Evolutionary conservation across 2,888 invertebrate species (phyloP), one percentile per base, ranked within the genome.

Genomic region (Nycteola revayana): DNA sequence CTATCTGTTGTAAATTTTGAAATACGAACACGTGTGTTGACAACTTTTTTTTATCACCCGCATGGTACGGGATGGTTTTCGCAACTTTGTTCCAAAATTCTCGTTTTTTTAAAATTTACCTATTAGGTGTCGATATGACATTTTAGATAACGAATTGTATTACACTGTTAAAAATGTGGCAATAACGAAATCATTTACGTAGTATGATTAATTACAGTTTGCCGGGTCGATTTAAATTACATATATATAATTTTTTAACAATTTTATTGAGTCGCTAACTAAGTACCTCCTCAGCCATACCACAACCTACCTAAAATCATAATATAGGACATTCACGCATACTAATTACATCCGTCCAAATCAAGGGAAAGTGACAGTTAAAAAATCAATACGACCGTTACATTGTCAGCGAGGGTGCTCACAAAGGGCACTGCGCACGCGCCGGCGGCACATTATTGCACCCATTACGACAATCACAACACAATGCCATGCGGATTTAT

Each of bases 341-440:
- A 53, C 17, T 37, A 46, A 36, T 23, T 30, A 33, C 27, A 41
- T 23, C 27, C 10, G 44, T 5, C 14, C 14, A 35, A 28, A 36
- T 29, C 38, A 49, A 53, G 68, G 61, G 63, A 66, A 62, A 73
- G 60, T 77, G 84, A 73, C 87, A 80, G 88, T 88, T 86, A 82
- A 79, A 87, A 88, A 87, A 88, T 88, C 88, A 81, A 88, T 88
- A 87, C 66, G 70, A 66, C 87, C 84, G 87, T 87, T 87, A 71
- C 45, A 71, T 66, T 77, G 77, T 79, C 77, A 67, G 82, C 70
- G 83, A 83, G 87, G 85, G 87, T 76, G 84, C 67, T 34, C 43
- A 69, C 67, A 75, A 75, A 77, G 78, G 81, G 79, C 69, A 54
- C 51, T 53, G 68, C 73, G 79, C 81, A 75, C 82, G 81, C 79